Percentiles rank a stretch among this genome's conserved stretches.
Conservation (phyloP, 2,888 invertebrate species). For the Blomia tropicalis region DNA sequence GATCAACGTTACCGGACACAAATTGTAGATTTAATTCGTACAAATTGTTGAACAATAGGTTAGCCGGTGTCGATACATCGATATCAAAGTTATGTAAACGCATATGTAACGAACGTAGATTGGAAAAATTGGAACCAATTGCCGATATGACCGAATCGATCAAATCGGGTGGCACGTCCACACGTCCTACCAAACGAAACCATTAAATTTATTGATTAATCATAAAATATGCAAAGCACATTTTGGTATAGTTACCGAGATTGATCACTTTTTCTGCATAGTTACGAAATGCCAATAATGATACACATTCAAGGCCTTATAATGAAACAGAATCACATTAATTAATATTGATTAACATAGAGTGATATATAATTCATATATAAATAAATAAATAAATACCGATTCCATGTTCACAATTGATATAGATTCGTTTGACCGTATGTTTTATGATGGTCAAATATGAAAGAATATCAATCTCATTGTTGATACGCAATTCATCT, state of each 20-base stretch:
- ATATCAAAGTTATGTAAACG: slow-evolving; percentile 17
- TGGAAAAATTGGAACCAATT: slow-evolving; percentile 21
- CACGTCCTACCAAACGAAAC: slow-evolving; percentile 5
- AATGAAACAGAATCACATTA: not conserved
- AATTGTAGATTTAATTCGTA: slow-evolving; percentile 20
- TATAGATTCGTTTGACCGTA: slow-evolving; percentile 20
- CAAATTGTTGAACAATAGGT: slow-evolving; percentile 17
- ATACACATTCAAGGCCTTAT: slow-evolving; percentile 17
- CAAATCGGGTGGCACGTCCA: slow-evolving; percentile 17
- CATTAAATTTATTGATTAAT: not conserved
- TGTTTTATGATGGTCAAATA: slow-evolving; percentile 21
- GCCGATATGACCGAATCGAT: slow-evolving; percentile 23
- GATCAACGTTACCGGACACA: slow-evolving; percentile 17
- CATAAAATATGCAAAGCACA: not conserved
- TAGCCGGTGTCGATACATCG: slow-evolving; percentile 19
- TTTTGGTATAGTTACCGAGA: slow-evolving; percentile 6
- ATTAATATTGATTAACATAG: not conserved
- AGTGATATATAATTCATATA: not conserved
- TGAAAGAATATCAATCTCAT: slow-evolving; percentile 23
- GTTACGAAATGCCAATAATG: slow-evolving; percentile 21
- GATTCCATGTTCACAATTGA: slow-evolving; percentile 22
- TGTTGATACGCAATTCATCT: slow-evolving; percentile 20
- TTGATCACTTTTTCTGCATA: slow-evolving; percentile 21
- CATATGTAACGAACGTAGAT: not conserved
- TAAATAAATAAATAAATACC: slow-evolving; percentile 3